Conservation (phyloP, 2,888 invertebrate genomes). For the Spilarctia lutea region DNA sequence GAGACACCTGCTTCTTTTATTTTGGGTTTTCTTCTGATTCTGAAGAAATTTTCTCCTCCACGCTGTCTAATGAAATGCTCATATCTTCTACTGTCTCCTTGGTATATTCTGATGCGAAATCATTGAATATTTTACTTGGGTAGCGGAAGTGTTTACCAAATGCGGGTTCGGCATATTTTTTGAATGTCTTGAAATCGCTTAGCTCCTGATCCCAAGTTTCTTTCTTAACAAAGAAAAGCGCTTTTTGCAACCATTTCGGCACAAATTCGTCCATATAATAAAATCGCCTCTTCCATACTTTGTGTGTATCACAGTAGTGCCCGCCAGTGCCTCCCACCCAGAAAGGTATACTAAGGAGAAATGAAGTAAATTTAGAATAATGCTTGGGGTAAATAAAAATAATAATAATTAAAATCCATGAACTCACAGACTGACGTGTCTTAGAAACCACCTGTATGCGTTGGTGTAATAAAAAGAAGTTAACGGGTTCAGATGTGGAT, state of each 20-base stretch:
- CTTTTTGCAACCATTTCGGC: conserved; percentile 63
- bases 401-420: not conserved
- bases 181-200: conserved; percentile 59
- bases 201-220: conserved; percentile 69
- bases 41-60: not conserved
- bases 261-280: conserved; percentile 71
- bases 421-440: conserved; percentile 71
- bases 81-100: conserved; percentile 54
- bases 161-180: conserved; percentile 64
- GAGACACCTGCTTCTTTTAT: fast-evolving
- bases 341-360: conserved; percentile 60
- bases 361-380: not conserved
- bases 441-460: conserved; percentile 68
- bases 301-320: conserved; percentile 65
- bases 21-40: not conserved
- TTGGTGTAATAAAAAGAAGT: conserved; percentile 68
- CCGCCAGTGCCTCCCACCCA: conserved; percentile 68
- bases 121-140: conserved; percentile 56
- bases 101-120: conserved; percentile 58
- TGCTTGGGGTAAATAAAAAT: not conserved
- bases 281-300: conserved; percentile 68
- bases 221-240: conserved; percentile 62
- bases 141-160: conserved; percentile 70
- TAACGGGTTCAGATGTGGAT: conserved; percentile 60
- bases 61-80: conserved; percentile 36